These are phyloP conservation scores for Palythoa grandiflora DNA, from an alignment of 92 coral and sea anemone species.

Conservation along the genomic window DNA sequence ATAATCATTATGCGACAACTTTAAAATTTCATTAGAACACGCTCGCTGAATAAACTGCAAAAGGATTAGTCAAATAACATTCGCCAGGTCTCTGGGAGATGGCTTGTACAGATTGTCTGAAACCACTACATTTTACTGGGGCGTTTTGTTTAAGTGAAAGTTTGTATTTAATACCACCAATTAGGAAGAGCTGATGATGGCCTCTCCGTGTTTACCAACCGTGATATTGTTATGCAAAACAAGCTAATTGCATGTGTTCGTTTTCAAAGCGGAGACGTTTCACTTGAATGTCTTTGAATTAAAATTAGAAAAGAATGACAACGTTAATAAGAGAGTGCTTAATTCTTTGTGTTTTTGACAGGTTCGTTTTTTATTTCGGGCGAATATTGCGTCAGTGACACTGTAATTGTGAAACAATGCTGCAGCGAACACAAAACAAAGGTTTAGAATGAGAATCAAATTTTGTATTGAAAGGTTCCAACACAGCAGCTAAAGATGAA, in stretches of 20 bases:
- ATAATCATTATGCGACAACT: not conserved
- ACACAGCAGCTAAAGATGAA: not conserved
- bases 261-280: conserved; percentile 19
- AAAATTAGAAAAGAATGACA: conserved; percentile 42
- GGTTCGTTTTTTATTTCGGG: not conserved
- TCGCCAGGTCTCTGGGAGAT: not conserved
- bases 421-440: not conserved
- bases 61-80: conserved; percentile 2
- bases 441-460: not conserved
- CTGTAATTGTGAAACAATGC: conserved; percentile 13
- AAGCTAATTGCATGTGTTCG: conserved; percentile 31
- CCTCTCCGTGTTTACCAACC: conserved; percentile 9
- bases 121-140: conserved; percentile 64
- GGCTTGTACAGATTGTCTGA: conserved; percentile 16
- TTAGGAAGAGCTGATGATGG: conserved; percentile 24
- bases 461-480: too few relatives aligned
- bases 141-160: conserved; percentile 71
- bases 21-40: not conserved
- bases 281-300: conserved; percentile 38
- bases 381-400: not conserved
- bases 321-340: conserved; percentile 26
- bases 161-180: conserved; percentile 50
- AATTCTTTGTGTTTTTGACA: conserved; percentile 35
- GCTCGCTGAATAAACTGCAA: not conserved
- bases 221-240: conserved; percentile 45